Evolutionary conservation across 2,797 vertebrate species (phyloP), one percentile per base, ranked within the genome.

Genomic region (Leucoraja ocellata): DNA sequence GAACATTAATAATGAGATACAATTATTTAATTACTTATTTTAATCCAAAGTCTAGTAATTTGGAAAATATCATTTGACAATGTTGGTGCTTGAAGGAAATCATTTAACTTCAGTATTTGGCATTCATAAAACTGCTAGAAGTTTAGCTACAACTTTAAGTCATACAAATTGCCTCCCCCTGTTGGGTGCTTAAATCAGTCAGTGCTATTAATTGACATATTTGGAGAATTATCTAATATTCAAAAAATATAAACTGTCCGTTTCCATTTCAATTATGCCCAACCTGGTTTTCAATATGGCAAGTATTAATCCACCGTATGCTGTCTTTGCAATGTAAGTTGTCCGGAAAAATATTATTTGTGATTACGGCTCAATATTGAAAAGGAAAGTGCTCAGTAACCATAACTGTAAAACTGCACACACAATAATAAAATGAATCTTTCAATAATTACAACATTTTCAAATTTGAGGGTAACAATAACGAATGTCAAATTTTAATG

Each of bases 171-270:
- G 36, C 71, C 46, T 28, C 36, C 65, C 54, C 10, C 90, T 92
- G 90, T 73, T 74, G 10, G 39, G 36, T 91, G 68, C 74, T 92
- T 14, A 92, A 76, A 92, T 74, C 21, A 74, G 96, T 97, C 95
- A 95, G 94, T 86, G 79, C 93, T 95, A 95, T 95, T 95, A 96
- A 96, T 95, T 96, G 95, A 95, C 95, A 95, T 94, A 95, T 94
- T 94, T 95, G 94, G 95, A 95, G 94, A 96, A 94, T 95, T 94
- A 94, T 96, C 94, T 95, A 95, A 54, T 96, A 96, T 96, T 94
- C 95, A 96, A 96, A 96, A 91, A 96, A 97, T 94, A 94, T 76
- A 95, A 92, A 92, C 90, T 76, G 39, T 76, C 71, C n/a, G 13
- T 2, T 25, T 74, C 13, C 58, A 92, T 92, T 92, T 92, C 39